Conservation (phyloP, 1,140 invertebrate species). For the Eumaeus atala region DNA sequence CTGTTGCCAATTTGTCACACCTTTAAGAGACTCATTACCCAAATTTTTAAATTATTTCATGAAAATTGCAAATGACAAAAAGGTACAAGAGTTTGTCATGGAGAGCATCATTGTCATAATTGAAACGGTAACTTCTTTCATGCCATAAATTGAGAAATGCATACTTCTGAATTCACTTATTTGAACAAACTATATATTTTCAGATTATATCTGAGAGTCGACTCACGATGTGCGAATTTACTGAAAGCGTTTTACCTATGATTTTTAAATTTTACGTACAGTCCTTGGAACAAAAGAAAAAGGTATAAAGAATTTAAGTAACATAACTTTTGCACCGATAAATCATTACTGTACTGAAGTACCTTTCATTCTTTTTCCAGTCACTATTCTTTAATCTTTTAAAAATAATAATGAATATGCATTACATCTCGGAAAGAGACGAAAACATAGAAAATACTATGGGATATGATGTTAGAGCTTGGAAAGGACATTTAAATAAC, state of each 20-base stretch:
- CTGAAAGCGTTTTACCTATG: slow-evolving; percentile 38
- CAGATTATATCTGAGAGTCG: slow-evolving; percentile 48
- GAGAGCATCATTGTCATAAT: slow-evolving; percentile 47
- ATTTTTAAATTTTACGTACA: slow-evolving; percentile 53
- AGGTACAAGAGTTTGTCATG: slow-evolving; percentile 48
- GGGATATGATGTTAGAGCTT: slow-evolving; percentile 36
- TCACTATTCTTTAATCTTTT: slow-evolving; percentile 41
- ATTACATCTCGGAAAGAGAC: slow-evolving; percentile 40
- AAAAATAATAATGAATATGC: slow-evolving; percentile 34
- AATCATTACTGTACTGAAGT: background rate
- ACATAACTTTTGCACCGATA: background rate
- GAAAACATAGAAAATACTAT: slow-evolving; percentile 34
- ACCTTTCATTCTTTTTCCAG: slow-evolving; percentile 38
- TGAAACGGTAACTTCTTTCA: slow-evolving; percentile 40
- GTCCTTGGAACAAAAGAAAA: slow-evolving; percentile 51
- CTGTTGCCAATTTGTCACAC: slow-evolving; percentile 41
- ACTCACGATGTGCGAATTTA: slow-evolving; percentile 47
- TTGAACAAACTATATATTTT: slow-evolving; percentile 24
- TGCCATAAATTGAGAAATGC: background rate
- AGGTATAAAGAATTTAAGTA: slow-evolving; percentile 36
- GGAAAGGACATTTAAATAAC: slow-evolving; percentile 47
- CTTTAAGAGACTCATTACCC: slow-evolving; percentile 41
- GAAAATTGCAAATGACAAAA: slow-evolving; percentile 42
- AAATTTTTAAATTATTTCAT: slow-evolving; percentile 40
- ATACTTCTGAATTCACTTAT: background rate